Evolutionary conservation across 2,888 invertebrate genomes (phyloP).

Genomic region (Torymus texanus): DNA sequence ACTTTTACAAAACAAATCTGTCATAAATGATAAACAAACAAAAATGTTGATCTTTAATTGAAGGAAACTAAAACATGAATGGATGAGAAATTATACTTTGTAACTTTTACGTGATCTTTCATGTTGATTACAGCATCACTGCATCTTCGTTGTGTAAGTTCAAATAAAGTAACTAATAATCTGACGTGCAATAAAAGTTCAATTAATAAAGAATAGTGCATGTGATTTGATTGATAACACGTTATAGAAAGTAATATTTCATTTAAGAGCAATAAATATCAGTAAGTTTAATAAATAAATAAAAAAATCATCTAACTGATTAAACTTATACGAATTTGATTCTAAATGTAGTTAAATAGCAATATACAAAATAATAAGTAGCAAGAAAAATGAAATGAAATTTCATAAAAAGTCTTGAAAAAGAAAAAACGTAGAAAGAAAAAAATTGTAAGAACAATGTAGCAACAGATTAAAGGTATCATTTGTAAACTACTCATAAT

Average conservation of each 20-base stretch:
- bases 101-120: constrained; percentile 48
- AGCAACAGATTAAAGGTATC: constrained; percentile 31
- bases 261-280: constrained; percentile 20
- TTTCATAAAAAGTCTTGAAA: constrained; percentile 7
- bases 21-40: neutral
- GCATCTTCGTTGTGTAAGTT: constrained; percentile 40
- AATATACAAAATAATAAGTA: constrained; percentile 22
- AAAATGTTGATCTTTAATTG: constrained; percentile 1
- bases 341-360: constrained; percentile 64
- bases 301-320: constrained; percentile 41
- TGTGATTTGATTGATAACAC: constrained; percentile 23
- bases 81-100: neutral
- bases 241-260: constrained; percentile 17
- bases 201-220: constrained; percentile 32
- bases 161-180: constrained; percentile 41
- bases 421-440: constrained; percentile 21
- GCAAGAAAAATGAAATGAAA: constrained; percentile 15
- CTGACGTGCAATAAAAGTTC: constrained; percentile 43
- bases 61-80: too few species aligned
- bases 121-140: constrained; percentile 46
- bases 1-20: too few species aligned
- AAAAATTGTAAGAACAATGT: constrained; percentile 42
- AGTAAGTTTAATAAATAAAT: constrained; percentile 36
- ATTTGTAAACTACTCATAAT: constrained; percentile 43
- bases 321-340: constrained; percentile 1